Base-by-base conservation (phyloP, 2,797 vertebrate genomes). In the Poeciliopsis infans region DNA sequence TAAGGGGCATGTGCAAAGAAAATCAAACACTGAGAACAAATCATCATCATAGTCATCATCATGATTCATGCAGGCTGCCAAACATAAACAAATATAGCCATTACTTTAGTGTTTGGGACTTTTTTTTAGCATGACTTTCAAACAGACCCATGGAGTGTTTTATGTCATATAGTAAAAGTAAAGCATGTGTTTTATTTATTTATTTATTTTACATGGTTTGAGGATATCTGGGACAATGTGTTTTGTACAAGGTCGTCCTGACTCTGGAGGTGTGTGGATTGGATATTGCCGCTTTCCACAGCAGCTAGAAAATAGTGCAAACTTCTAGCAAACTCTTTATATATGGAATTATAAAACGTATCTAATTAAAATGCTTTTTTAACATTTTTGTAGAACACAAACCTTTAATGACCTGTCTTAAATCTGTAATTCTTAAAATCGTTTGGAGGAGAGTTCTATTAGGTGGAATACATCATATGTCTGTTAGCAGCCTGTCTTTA, bases 221-320 rank as follows among this genome's bases (percentile, higher is more conserved):
- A 49, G 47, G 7, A 36, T 57, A 74, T 55, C 36, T 16, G 72
- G 53, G 72, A 74, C 49, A 74, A 57, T n/a, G 51, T 74, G 25
- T 43, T 39, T 74, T 39, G 49, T n/a, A 4, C 72, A 74, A 57
- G 72, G 72, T 74, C 25, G 39, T 25, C 39, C 36, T 74, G 72
- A 55, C 36, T 43, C 36, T 7, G 39, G 25, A 57, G 51, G 72
- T 41, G 36, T 41, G 49, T 20, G 36, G 51, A 57, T 43, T 16
- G n/a, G 41, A 36, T 66, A 66, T 6, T 39, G 33, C 15, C 0
- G 18, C 16, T 39, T 66, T 10, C 18, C 18, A 36, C 16, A 39
- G 33, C 8, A 23, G 16, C 18, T 3, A 66, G 18, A 39, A 66
- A 61, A 61, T 61, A 61, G 31, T 31, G 28, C 15, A 33, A 39